phyloP scores from a whole-genome alignment of 2,113 vertebrate species.

The Thamnophis sirtalis region DNA sequence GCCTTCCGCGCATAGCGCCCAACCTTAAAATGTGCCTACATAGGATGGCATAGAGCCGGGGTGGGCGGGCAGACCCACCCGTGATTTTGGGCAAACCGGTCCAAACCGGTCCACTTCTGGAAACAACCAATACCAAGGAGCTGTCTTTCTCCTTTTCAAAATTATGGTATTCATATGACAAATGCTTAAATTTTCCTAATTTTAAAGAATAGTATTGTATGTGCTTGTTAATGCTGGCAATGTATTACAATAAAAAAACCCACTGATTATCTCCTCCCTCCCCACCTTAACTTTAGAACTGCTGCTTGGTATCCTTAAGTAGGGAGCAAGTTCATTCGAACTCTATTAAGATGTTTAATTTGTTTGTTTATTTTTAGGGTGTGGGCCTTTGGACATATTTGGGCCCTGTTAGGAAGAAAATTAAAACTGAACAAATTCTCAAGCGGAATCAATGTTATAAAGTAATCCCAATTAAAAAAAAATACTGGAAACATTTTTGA shows the following conservation, averaged over 20 bases:
- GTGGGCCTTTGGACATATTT: background rate
- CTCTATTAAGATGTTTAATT: background rate
- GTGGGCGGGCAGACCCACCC: no score
- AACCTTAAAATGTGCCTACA: no score
- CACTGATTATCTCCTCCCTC: background rate
- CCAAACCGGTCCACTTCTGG: no score
- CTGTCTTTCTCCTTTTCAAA: background rate
- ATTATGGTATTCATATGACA: background rate
- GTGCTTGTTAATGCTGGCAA: background rate
- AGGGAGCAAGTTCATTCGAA: background rate
- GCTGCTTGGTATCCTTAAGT: background rate
- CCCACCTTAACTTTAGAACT: background rate
- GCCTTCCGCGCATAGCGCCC: no score
- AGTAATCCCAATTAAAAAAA: background rate
- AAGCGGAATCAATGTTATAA: background rate
- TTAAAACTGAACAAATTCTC: background rate
- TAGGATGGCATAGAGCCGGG: no score
- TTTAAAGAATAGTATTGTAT: background rate
- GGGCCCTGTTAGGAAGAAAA: background rate
- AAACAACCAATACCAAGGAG: background rate
- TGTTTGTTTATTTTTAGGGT: background rate
- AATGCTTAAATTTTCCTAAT: background rate
- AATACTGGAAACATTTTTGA: background rate
- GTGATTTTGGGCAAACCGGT: no score
- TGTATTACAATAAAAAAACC: background rate